Evolutionary conservation across 2,113 vertebrate species (phyloP).

Genomic region (Colius striatus): DNA sequence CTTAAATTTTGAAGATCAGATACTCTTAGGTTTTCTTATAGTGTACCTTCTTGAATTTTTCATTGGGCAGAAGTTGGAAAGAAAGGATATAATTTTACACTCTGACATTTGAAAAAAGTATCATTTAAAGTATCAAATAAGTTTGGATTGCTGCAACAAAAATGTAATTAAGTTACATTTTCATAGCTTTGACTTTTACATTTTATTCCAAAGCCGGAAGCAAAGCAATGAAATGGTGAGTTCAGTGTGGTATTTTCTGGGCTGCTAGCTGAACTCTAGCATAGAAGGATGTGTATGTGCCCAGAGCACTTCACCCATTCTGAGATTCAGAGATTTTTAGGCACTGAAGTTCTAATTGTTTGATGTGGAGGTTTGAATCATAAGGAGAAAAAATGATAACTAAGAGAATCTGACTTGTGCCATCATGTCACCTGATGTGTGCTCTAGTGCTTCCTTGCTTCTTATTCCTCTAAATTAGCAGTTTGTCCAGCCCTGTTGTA

Average conservation of each 20-base stretch:
- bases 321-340: not conserved
- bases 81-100: not conserved
- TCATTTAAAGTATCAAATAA: not conserved
- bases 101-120: not conserved
- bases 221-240: not conserved
- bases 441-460: not conserved
- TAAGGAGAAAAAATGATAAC: not conserved
- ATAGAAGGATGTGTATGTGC: not conserved
- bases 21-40: not conserved
- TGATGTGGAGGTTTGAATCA: not conserved
- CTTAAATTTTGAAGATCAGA: not conserved
- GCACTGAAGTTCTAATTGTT: not conserved
- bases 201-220: not conserved
- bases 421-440: accelerated
- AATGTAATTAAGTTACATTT: not conserved
- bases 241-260: not conserved
- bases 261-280: not conserved
- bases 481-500: not conserved
- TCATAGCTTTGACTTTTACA: not conserved
- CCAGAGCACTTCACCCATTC: not conserved
- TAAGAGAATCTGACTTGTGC: not conserved
- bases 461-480: not conserved
- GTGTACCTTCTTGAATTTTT: not conserved
- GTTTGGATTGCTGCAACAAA: not conserved
- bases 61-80: not conserved